A percentile compares a stretch with the other conserved stretches of the same genome.
These are phyloP conservation scores for Tetramorium alpestre DNA, from an alignment of 1,140 invertebrate genomes.

Conservation along the genomic window DNA sequence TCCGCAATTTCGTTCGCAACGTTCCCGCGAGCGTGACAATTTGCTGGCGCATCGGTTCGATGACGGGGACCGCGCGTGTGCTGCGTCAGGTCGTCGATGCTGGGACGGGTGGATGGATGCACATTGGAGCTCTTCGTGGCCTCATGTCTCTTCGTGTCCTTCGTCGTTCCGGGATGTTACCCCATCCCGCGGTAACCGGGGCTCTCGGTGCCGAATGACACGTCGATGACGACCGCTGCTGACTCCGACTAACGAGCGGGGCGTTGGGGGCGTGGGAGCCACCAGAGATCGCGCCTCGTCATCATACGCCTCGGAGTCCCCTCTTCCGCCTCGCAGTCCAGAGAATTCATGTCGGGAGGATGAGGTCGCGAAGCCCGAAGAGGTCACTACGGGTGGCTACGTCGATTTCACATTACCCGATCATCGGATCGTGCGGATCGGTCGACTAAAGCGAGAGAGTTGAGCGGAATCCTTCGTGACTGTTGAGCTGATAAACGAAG, in stretches of 20 bases:
- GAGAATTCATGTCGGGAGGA: conserved; percentile 53
- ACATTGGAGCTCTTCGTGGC: conserved; percentile 35
- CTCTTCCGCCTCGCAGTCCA: conserved; percentile 36
- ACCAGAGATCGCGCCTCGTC: conserved; percentile 83
- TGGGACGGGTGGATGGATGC: conserved; percentile 73
- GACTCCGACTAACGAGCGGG: conserved; percentile 85
- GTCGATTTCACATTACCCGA: conserved; percentile 39
- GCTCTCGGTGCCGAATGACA: conserved; percentile 83
- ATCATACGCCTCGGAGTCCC: conserved; percentile 78
- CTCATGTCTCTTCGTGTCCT: conserved; percentile 59
- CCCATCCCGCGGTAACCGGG: conserved; percentile 61
- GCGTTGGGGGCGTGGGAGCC: conserved; percentile 80
- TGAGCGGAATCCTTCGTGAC: conserved; percentile 49
- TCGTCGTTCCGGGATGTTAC: conserved; percentile 59
- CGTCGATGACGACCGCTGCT: conserved; percentile 86
- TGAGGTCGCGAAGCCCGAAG: conserved; percentile 44
- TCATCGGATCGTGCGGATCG: conserved; percentile 46
- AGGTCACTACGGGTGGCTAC: conserved; percentile 57
- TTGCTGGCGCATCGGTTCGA: conserved; percentile 72
- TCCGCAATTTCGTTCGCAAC: conserved; percentile 36
- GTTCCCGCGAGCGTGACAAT: conserved; percentile 77
- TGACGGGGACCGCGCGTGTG: conserved; percentile 70
- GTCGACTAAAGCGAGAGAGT: not conserved
- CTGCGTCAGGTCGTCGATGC: conserved; percentile 83
- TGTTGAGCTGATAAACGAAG: conserved; percentile 44